Percentiles rank a stretch among this genome's conserved stretches.
phyloP scores from a whole-genome alignment of 2,888 invertebrate species.

The Lepidocyrtoides sp. region DNA sequence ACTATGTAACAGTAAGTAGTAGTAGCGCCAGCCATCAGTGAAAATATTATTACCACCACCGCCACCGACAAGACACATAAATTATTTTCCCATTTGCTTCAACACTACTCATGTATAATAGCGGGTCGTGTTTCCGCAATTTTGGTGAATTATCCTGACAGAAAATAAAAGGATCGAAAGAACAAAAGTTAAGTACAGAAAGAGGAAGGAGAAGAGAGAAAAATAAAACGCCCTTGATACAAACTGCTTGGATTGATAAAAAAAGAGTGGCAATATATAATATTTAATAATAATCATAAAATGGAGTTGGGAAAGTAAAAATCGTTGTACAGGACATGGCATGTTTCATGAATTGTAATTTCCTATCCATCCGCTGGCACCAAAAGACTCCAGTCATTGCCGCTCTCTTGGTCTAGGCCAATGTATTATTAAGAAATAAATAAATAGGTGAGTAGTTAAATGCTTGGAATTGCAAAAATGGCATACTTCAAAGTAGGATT shows the following conservation, averaged over 20 bases:
- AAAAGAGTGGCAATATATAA: slow-evolving; percentile 57
- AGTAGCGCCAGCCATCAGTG: slow-evolving; percentile 25
- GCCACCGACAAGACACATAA: slow-evolving; percentile 68
- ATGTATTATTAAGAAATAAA: slow-evolving; percentile 20
- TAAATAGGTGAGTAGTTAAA: background rate
- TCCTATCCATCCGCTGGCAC: slow-evolving; percentile 49
- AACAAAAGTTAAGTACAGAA: slow-evolving; percentile 43
- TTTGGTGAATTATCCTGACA: slow-evolving; percentile 70
- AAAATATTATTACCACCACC: slow-evolving; percentile 64
- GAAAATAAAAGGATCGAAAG: slow-evolving; percentile 56
- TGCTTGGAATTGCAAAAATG: background rate
- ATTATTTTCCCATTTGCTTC: slow-evolving; percentile 73
- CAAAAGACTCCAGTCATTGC: slow-evolving; percentile 1
- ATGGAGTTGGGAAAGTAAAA: slow-evolving; percentile 9
- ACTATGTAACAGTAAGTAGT: background rate
- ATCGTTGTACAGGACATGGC: background rate
- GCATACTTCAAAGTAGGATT: background rate
- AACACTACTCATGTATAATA: slow-evolving; percentile 65
- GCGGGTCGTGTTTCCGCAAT: slow-evolving; percentile 71
- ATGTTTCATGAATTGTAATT: slow-evolving; percentile 48
- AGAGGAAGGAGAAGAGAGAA: slow-evolving; percentile 9
- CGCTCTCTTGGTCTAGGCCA: background rate
- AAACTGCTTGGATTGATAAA: background rate
- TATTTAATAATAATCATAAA: slow-evolving; percentile 18
- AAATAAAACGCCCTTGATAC: slow-evolving; percentile 63